These are phyloP conservation scores for Perognathus longimembris DNA, from an alignment of 2,113 vertebrate genomes.

Conservation along the genomic window DNA sequence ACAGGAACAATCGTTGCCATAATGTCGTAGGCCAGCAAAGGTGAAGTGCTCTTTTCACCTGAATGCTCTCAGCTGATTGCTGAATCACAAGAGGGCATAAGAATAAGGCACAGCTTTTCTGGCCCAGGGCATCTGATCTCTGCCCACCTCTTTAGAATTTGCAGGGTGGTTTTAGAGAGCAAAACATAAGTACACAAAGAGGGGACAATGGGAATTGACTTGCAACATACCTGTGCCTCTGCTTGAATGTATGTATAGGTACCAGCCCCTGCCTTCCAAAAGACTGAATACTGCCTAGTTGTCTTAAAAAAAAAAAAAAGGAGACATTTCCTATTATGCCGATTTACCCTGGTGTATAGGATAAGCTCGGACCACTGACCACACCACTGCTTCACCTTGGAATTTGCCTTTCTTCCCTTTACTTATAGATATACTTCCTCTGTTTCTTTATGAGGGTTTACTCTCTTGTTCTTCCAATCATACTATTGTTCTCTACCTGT, in stretches of 20 bases:
- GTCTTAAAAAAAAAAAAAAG: not conserved
- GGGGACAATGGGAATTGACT: not conserved
- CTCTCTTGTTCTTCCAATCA: not conserved
- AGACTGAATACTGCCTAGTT: not conserved
- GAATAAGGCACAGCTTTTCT: not conserved
- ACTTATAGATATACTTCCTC: not conserved
- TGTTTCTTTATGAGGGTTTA: accelerated
- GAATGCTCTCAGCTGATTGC: not conserved
- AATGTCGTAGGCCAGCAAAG: not conserved
- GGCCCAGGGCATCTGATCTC: not conserved
- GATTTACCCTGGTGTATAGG: accelerated
- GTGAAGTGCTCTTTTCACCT: not conserved
- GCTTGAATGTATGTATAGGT: not conserved
- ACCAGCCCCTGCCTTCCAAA: not conserved
- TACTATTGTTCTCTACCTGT: not conserved
- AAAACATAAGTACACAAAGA: no score
- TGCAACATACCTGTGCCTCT: not conserved
- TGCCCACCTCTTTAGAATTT: not conserved
- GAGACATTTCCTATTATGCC: not conserved
- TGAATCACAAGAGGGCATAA: not conserved
- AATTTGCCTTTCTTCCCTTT: not conserved
- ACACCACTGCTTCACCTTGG: not conserved
- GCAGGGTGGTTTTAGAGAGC: not conserved
- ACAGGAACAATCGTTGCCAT: not conserved
- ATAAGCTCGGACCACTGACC: not conserved